Evolutionary conservation across 1,140 invertebrate genomes (phyloP), one percentile per base, ranked within the genome.

Genomic region (Habropoda laboriosa): DNA sequence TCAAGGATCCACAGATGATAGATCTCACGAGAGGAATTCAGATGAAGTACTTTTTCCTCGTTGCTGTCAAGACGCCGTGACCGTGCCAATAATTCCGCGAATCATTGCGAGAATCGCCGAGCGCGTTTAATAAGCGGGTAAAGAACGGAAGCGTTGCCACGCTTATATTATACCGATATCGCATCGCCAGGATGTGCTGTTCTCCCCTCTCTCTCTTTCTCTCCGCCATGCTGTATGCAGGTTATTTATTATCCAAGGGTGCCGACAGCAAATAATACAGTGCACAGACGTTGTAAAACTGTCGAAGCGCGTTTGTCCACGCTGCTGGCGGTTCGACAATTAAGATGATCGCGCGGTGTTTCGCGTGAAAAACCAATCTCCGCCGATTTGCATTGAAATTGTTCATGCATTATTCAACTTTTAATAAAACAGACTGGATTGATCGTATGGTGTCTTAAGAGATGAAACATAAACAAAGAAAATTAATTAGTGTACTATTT

Each of bases 161-260:
- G 66, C 42, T 40, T 42, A n/a, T 72, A 79, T 79, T 79, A 79
- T 73, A 73, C 77, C 47, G 35, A 55, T 79, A 38, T 55, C n/a
- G 58, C 58, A 40, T 45, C 30, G 32, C n/a, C 77, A 73, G 70
- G 77, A 79, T 79, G 77, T 58, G 47, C 5, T n/a, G 47, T n/a
- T 16, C 12, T 35, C 67, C 47, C 58, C n/a, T n/a, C n/a, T n/a
- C n/a, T n/a, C n/a, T n/a, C n/a, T n/a, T n/a, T n/a, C 27, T 21
- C 21, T 10, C 30, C 27, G 2, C 18, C 18, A 16, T 13, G 42
- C 16, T 32, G 51, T 45, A 55, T 63, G 27, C 7, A 45, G 38
- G 70, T 73, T 79, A 73, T 79, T 79, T 79, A 79, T 79, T 79
- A 79, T 53, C 55, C 47, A 63, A 64, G n/a, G n/a, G 77, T 79